Evolutionary conservation across 2,888 invertebrate species (phyloP).

Genomic region (Leptinotarsa juncta): DNA sequence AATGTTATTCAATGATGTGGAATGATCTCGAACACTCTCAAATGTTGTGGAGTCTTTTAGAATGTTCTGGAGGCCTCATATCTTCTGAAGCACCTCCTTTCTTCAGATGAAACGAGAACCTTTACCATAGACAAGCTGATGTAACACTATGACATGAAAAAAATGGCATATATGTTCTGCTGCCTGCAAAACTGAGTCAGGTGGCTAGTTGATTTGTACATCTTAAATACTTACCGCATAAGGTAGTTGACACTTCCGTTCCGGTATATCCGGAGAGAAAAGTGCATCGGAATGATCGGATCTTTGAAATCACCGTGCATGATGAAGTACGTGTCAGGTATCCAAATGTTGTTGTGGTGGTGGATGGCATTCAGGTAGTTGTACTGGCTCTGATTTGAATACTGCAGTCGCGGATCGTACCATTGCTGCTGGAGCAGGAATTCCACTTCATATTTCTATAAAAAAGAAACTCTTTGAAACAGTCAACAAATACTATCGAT

Average conservation of each 20-base stretch:
- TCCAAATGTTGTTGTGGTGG: conserved; percentile 92
- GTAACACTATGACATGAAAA: no score
- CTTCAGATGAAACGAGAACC: no score
- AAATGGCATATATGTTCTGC: no score
- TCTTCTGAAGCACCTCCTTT: no score
- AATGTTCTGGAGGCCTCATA: no score
- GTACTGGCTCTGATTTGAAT: conserved; percentile 89
- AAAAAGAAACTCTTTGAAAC: conserved; percentile 40
- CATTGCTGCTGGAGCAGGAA: conserved; percentile 94
- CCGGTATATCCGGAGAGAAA: conserved; percentile 90
- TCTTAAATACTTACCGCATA: conserved; percentile 75
- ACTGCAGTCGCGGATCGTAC: conserved; percentile 89
- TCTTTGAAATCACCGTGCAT: conserved; percentile 97
- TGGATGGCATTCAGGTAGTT: conserved; percentile 93
- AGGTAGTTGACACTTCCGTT: conserved; percentile 95
- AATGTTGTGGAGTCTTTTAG: no score
- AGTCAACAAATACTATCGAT: no score
- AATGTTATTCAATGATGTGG: no score
- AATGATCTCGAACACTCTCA: no score
- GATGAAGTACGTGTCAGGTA: conserved; percentile 95
- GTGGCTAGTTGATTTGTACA: not conserved
- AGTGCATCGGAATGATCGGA: conserved; percentile 92
- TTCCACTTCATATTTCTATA: conserved; percentile 96
- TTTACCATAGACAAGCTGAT: no score
- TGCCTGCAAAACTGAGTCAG: no score